Base-by-base conservation (phyloP, 2,888 invertebrate species). In the Augochlorella aurata region DNA sequence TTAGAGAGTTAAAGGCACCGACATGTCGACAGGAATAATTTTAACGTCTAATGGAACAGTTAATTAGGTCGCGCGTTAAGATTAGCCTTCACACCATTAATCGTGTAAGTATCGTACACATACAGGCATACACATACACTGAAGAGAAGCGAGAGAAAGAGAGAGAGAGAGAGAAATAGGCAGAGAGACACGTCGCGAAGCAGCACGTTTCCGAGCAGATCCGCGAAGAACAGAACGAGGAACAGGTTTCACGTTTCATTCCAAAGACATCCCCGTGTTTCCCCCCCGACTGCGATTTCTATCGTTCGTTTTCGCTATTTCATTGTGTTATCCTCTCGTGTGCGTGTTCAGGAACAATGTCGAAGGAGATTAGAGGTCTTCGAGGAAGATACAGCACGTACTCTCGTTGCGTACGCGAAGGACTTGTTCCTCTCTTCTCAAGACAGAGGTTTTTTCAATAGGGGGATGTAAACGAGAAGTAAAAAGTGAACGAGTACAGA, bases 261-360 rank as follows among this genome's bases (percentile, higher is more conserved):
- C 81, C 82, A 80, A 84, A 73, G 74, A 81, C 65, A 66, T 78
- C 61, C 63, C 72, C 5, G 45, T 29, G 61, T 50, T 21, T 29
- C 5, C 5, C 38, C 63, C 50, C 72, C 47, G 12, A 70, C 45
- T 58, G n/a, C 63, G 74, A 80, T 44, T 84, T 75, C 75, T 58
- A 50, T 52, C 73, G 69, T 69, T 84, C 73, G 50, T 78, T 84
- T 65, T 67, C 63, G 79, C 81, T 79, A 81, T 87, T 81, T 83
- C 84, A 83, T 87, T 87, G 83, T 82, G 80, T 88, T 84, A 88
- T 85, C 87, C 82, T 81, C 85, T 85, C 82, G 85, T 88, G 85
- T 88, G 88, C 88, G 83, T 85, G 83, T 84, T 77, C 79, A 83
- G 77, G 83, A 86, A 85, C 87, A 84, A 86, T 81, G 84, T 81